Percentiles rank a stretch among this genome's conserved stretches.
Evolutionary conservation across 2,797 vertebrate genomes (phyloP).

Genomic region (Hypotaenidia philippensis): DNA sequence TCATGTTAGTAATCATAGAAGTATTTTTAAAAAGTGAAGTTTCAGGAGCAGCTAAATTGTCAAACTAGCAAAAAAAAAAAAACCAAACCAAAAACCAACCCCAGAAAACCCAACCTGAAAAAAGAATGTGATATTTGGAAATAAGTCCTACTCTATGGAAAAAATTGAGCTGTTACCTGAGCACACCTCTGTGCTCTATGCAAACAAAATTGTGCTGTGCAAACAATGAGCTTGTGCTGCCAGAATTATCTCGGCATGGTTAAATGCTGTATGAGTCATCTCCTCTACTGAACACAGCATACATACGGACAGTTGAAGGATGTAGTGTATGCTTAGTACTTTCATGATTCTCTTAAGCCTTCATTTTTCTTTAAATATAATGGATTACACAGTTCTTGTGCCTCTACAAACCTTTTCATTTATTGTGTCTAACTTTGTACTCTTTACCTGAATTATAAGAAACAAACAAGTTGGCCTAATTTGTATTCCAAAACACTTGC

Average conservation of each 20-base stretch:
- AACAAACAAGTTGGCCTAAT: not conserved
- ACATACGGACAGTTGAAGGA: not conserved
- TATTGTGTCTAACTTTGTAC: not conserved
- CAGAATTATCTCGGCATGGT: not conserved
- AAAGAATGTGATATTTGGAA: not conserved
- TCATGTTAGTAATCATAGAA: not conserved
- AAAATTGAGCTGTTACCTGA: not conserved
- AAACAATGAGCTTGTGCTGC: not conserved
- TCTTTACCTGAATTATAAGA: not conserved
- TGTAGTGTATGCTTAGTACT: not conserved
- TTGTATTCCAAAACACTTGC: conserved; percentile 15
- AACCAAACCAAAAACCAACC: too few relatives aligned
- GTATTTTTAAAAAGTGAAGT: not conserved
- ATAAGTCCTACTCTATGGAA: not conserved
- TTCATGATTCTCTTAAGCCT: not conserved
- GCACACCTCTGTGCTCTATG: not conserved
- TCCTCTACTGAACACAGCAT: not conserved
- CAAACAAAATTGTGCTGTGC: too few relatives aligned
- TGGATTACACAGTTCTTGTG: not conserved
- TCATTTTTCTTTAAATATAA: not conserved
- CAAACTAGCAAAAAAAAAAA: not conserved
- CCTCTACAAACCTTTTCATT: not conserved
- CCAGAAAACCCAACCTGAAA: too few relatives aligned
- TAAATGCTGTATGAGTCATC: not conserved
- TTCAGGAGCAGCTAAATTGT: not conserved